Percentiles rank a stretch among this genome's conserved stretches.
These are phyloP conservation scores for Aurelia aurita DNA, from an alignment of 30 jellyfish, hydroid and myxozoan genomes.

Conservation along the genomic window DNA sequence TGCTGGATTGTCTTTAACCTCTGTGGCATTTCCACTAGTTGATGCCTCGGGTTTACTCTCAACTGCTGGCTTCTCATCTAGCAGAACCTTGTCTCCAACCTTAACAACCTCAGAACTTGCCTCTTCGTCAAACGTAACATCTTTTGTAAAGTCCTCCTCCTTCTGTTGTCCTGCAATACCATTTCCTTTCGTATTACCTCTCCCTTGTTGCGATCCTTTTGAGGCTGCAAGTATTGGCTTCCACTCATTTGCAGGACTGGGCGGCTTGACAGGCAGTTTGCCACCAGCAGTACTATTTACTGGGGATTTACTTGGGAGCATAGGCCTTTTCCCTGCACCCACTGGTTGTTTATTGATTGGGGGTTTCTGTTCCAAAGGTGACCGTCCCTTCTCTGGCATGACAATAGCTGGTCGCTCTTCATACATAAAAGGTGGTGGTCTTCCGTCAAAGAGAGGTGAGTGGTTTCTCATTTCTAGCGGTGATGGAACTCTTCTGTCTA, in stretches of 20 bases:
- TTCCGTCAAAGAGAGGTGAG: neutral
- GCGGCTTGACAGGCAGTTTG: neutral
- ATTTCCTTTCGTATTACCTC: neutral
- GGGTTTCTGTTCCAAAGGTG: slow-evolving; percentile 49
- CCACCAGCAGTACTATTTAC: neutral
- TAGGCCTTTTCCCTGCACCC: neutral
- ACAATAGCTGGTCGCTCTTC: slow-evolving; percentile 16
- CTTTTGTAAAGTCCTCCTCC: neutral
- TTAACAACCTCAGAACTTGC: neutral
- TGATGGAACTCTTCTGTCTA: slow-evolving; percentile 14
- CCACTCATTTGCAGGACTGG: neutral
- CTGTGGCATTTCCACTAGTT: too few relatives aligned
- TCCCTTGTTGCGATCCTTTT: neutral
- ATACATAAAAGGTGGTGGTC: neutral
- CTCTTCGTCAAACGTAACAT: neutral
- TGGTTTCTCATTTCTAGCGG: neutral
- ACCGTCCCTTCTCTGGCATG: neutral
- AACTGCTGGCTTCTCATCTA: neutral
- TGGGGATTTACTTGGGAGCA: neutral
- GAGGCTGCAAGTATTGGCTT: slow-evolving; percentile 35
- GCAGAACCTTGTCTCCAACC: too few relatives aligned
- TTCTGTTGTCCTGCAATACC: neutral
- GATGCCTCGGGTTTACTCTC: too few relatives aligned
- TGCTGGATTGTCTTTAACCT: neutral
- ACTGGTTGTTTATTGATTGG: neutral